Evolutionary conservation across 1,140 invertebrate genomes (phyloP).

Genomic region (Bombus balteatus): DNA sequence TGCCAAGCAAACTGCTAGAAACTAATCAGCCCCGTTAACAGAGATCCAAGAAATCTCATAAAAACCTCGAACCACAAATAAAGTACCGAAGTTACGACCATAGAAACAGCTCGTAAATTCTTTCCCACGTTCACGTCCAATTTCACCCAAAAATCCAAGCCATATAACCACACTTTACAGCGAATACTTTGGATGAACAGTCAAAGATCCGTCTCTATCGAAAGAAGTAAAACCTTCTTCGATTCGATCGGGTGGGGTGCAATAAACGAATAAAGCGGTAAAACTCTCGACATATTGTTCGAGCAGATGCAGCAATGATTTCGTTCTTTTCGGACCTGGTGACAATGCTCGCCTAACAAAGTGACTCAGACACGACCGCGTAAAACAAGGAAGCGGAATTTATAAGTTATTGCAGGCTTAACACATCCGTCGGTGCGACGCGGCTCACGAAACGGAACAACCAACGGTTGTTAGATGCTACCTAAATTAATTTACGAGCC

Average conservation of each 20-base stretch:
- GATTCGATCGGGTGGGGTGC: slow-evolving; percentile 18
- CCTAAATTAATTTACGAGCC: slow-evolving; percentile 52
- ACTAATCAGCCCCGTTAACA: background rate
- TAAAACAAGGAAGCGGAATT: slow-evolving; percentile 61
- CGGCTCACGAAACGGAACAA: background rate
- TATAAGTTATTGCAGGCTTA: slow-evolving; percentile 51
- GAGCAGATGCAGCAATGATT: background rate
- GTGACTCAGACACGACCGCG: slow-evolving; percentile 40
- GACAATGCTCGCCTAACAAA: slow-evolving; percentile 61
- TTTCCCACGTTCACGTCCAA: background rate
- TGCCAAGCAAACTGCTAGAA: background rate
- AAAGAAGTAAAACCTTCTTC: background rate
- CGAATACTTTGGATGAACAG: background rate
- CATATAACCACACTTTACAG: slow-evolving; percentile 16
- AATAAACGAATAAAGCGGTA: slow-evolving; percentile 74
- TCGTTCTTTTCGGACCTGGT: slow-evolving; percentile 7
- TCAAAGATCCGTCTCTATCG: background rate
- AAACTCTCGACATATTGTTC: slow-evolving; percentile 58
- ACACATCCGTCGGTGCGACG: slow-evolving; percentile 3
- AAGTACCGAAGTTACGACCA: background rate
- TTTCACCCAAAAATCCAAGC: background rate
- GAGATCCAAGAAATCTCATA: background rate
- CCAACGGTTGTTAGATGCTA: slow-evolving; percentile 6
- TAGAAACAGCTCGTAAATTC: slow-evolving; percentile 28
- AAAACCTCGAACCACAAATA: background rate